Base-by-base conservation (phyloP, 2,797 vertebrate genomes). In the Brachyalestes nurse region DNA sequence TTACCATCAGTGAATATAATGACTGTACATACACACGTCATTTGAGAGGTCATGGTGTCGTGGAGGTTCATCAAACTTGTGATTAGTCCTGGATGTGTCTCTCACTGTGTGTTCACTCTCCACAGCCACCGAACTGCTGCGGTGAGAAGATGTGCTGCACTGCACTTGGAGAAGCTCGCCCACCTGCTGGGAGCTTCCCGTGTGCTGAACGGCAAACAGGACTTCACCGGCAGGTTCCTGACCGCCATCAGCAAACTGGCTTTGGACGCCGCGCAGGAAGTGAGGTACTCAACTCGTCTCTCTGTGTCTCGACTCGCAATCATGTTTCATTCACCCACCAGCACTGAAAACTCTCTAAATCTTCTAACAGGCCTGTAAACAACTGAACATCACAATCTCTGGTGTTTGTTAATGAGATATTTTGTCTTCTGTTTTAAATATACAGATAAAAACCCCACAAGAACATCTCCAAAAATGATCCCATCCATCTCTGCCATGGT, bases 231-330 rank as follows among this genome's bases (percentile, higher is more conserved):
- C 21, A 84, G 90, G 4, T 71, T 94, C 28, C 69, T 95, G 28
- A 90, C 88, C 17, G 91, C 93, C 0, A 79, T 90, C n/a, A 90
- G 90, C 77, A 91, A 88, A 64, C 93, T 95, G 88, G 87, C 92
- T 1, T 92, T 93, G 77, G 94, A 94, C 6, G 87, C 92, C 2
- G 94, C 93, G 8, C 93, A 92, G 72, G 93, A 95, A 87, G 94
- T 94, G 12, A 94, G 94, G 95, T 94, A 66, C 0, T 6, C 19
- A 66, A 38, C n/a, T n/a, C n/a, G n/a, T n/a, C n/a, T n/a, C n/a
- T n/a, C 2, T 80, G 87, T 23, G 57, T 60, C n/a, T 8, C n/a
- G 28, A 28, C 28, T 21, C 57, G 1, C 23, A 0, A 60, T 2
- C 57, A 60, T 55, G 53, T n/a, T 55, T n/a, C 13, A 64, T 64